Percentiles rank a stretch among this genome's conserved stretches.
phyloP scores from a whole-genome alignment of 2,888 invertebrate species.

The Kuschelorhynchus macadamiae region DNA sequence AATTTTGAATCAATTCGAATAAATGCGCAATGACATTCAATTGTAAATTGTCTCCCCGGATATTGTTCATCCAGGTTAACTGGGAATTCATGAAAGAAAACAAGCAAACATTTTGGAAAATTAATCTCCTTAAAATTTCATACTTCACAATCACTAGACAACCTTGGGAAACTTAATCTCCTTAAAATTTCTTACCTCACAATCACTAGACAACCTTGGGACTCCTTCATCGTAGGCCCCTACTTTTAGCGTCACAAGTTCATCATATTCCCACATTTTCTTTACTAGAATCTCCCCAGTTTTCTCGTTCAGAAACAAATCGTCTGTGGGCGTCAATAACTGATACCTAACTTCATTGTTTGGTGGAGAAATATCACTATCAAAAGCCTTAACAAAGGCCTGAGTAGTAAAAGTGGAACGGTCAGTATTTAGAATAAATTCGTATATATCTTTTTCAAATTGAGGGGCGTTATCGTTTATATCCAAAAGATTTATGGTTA shows the following conservation, averaged over 20 bases:
- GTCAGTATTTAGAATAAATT: constrained; percentile 84
- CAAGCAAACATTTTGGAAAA: too few relatives aligned
- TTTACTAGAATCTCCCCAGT: constrained; percentile 82
- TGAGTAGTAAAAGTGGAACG: constrained; percentile 80
- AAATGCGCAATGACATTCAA: too few relatives aligned
- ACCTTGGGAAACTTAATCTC: too few relatives aligned
- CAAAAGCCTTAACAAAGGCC: constrained; percentile 83
- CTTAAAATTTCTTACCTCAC: constrained; percentile 71
- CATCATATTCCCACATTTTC: constrained; percentile 65
- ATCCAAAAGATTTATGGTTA: constrained; percentile 82
- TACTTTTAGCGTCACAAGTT: constrained; percentile 77
- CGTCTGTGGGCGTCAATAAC: constrained; percentile 81
- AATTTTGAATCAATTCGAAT: too few relatives aligned
- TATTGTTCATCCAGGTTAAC: too few relatives aligned
- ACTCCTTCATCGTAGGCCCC: constrained; percentile 89
- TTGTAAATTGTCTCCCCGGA: too few relatives aligned
- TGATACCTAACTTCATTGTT: constrained; percentile 91
- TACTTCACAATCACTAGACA: too few relatives aligned
- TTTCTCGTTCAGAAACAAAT: constrained; percentile 79
- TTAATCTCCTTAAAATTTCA: too few relatives aligned
- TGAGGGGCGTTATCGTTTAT: constrained; percentile 73
- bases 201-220: constrained; percentile 81
- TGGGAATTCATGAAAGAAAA: too few relatives aligned
- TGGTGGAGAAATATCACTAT: constrained; percentile 86
- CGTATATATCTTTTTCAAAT: constrained; percentile 85